These are phyloP conservation scores for Aurelia aurita complex sp. Pacific DNA, from an alignment of 30 jellyfish, hydroid and myxozoan species.

Conservation along the genomic window DNA sequence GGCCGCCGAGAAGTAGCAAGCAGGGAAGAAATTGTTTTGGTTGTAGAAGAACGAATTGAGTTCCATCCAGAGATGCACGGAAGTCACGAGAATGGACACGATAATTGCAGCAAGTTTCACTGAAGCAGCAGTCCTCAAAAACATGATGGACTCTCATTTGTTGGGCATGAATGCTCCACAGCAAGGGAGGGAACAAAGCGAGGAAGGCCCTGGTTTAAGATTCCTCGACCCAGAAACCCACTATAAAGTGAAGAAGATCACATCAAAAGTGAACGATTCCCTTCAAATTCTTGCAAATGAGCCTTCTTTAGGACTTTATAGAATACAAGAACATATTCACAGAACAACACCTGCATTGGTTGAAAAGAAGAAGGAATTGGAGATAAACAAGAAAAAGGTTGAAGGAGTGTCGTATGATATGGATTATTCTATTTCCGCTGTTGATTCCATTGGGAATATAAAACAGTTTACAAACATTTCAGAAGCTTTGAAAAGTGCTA, in stretches of 20 bases:
- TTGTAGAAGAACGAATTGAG: too few species aligned
- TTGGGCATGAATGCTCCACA: background rate
- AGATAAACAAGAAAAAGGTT: slow-evolving; percentile 19
- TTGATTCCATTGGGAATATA: slow-evolving; percentile 64
- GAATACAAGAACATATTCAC: slow-evolving; percentile 93
- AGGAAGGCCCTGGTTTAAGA: slow-evolving; percentile 48
- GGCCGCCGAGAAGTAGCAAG: too few species aligned
- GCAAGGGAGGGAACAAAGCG: background rate
- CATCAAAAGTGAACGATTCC: slow-evolving; percentile 77
- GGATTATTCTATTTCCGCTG: slow-evolving; percentile 74
- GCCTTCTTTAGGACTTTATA: slow-evolving; percentile 87
- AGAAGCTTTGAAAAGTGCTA: slow-evolving; percentile 89
- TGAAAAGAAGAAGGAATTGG: slow-evolving; percentile 70
- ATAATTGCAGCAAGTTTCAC: slow-evolving; percentile 69
- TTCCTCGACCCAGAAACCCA: slow-evolving; percentile 92
- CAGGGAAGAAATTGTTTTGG: too few species aligned
- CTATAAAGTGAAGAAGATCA: slow-evolving; percentile 71
- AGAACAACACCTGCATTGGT: slow-evolving; percentile 83
- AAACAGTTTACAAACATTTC: slow-evolving; percentile 76
- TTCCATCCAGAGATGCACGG: too few species aligned
- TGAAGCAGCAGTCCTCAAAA: slow-evolving; percentile 39
- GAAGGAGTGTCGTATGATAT: slow-evolving; percentile 84
- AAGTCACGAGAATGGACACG: slow-evolving; percentile 28
- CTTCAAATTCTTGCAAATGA: slow-evolving; percentile 91
- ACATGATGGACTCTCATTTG: slow-evolving; percentile 66